Evolutionary conservation across 2,797 vertebrate species (phyloP), one percentile per base, ranked within the genome.

Genomic region (Acipenser ruthenus): DNA sequence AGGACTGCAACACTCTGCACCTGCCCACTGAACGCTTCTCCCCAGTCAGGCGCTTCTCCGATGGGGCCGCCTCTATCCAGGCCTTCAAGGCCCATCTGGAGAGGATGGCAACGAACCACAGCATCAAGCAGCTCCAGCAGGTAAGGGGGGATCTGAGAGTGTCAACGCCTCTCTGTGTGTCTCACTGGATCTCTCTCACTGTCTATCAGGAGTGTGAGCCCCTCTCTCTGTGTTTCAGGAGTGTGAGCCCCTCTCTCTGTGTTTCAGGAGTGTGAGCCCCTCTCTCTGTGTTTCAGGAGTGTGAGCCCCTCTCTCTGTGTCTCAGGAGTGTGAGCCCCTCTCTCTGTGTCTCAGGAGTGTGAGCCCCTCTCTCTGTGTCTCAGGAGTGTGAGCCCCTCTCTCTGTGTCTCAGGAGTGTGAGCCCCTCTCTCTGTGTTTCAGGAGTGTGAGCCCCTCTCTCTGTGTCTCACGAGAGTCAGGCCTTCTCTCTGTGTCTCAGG

Each of bases 1-100:
- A 99, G 88, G 97, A 99, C 85, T 95, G 94, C 69, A 99, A 98
- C 77, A 99, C 95, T 10, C 90, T 99, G 83, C 95, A 98, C 79
- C 93, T 99, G 73, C 97, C 97, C 68, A 95, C 97, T 72, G 97
- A 99, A 82, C 93, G 97, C 70, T 99, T 98, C 87, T 99, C 97
- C 64, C 97, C 97, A 0, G 96, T 99, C 49, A 91, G 97, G 59
- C 93, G 97, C 52, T 98, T 99, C 84, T 99, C 97, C 0, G 97
- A 99, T 0, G 96, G 97, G 47, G 95, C 96, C 2, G 89, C 96
- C 74, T 95, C 94, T 80, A 96, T 99, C 81, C 97, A 96, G 84
- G 97, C 97, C 65, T 98, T 98, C 86, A 98, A 98, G 87, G 92
- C 93, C 76, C 96, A 98, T 77, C 88, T 99, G 78, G 95, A 99